Percentiles rank a stretch among this genome's conserved stretches.
Conservation (phyloP, 2,113 vertebrate species). For the Garra rufa region DNA sequence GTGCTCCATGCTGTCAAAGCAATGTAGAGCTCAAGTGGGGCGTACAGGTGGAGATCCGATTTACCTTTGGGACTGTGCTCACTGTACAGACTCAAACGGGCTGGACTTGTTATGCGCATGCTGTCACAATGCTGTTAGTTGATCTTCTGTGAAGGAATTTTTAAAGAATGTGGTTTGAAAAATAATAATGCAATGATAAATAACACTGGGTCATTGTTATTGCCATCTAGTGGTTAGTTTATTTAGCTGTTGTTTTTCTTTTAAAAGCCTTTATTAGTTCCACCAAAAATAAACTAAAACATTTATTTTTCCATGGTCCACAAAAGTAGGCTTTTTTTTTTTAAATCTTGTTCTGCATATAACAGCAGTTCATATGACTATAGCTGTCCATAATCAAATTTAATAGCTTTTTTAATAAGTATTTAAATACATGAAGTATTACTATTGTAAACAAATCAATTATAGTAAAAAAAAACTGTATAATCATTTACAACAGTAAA, state of each 20-base stretch:
- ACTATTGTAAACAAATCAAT: too few species aligned
- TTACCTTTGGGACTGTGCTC: constrained; percentile 21
- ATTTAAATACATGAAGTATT: too few species aligned
- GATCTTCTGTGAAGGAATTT: not conserved
- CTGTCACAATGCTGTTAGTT: not conserved
- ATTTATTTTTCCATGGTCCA: not conserved
- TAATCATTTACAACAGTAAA: too few species aligned
- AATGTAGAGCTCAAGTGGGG: constrained; percentile 46
- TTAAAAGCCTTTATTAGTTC: not conserved
- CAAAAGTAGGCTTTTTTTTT: not conserved
- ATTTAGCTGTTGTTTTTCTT: not conserved
- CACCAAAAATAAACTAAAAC: not conserved
- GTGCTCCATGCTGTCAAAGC: constrained; percentile 30
- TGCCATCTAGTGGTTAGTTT: constrained; percentile 66
- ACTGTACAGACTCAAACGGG: not conserved
- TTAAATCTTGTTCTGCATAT: too few species aligned
- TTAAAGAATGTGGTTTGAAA: not conserved
- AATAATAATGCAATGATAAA: constrained; percentile 5
- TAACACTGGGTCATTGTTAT: constrained; percentile 48
- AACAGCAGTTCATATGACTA: not conserved
- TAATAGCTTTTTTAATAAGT: too few species aligned
- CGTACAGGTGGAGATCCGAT: constrained; percentile 33
- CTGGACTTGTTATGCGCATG: not conserved
- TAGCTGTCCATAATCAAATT: not conserved
- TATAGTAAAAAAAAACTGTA: too few species aligned